Evolutionary conservation across 2,797 vertebrate species (phyloP).

Genomic region (Centropyge bicolor): DNA sequence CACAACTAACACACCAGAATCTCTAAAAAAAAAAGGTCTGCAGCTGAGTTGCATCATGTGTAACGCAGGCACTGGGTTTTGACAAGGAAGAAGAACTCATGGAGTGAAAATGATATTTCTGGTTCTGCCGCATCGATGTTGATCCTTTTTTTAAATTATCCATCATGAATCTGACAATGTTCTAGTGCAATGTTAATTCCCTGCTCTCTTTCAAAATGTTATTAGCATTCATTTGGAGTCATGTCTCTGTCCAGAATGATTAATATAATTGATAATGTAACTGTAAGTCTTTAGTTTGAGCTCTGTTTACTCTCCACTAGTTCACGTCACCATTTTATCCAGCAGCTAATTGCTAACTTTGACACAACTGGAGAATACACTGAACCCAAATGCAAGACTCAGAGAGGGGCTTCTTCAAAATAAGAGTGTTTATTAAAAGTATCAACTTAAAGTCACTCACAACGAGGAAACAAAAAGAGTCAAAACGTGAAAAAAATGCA

Average conservation of each 20-base stretch:
- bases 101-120: background rate
- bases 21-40: background rate
- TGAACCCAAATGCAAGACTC: too few species aligned
- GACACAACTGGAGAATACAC: too few species aligned
- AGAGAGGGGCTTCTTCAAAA: too few species aligned
- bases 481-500: too few species aligned
- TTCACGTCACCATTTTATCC: background rate
- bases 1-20: background rate
- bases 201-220: too few species aligned
- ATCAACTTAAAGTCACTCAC: too few species aligned
- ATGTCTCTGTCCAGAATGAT: background rate
- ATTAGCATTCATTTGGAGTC: background rate
- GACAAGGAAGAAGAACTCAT: background rate
- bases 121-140: background rate
- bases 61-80: background rate
- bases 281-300: background rate
- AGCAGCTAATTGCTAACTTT: background rate
- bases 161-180: background rate
- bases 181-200: background rate
- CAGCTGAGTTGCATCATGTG: background rate
- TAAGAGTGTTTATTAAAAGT: too few species aligned
- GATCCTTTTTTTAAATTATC: background rate
- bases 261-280: background rate
- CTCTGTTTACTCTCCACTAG: background rate
- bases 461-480: too few species aligned